Evolutionary conservation across 2,113 vertebrate genomes (phyloP), one percentile per base, ranked within the genome.

Genomic region (Chamaetylas fuelleborni): DNA sequence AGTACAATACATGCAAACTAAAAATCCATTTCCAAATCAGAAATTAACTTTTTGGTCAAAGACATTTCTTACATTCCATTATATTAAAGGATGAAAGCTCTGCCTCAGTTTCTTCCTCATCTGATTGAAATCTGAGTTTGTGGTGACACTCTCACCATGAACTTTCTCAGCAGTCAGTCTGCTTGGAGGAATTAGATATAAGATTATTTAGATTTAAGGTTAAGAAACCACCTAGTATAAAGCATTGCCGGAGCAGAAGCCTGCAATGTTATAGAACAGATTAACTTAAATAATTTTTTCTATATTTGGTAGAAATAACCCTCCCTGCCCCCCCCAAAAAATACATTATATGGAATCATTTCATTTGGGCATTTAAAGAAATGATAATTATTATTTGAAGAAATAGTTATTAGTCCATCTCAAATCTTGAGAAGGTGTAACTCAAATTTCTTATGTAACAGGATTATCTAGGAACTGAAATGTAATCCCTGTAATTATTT

Each of bases 401-500:
- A 81, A 92, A 73, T 66, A 20, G 36, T n/a, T 94, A 60, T 74
- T 85, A 88, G 36, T 86, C 54, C 16, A 42, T 91, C 84, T 76
- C 45, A 76, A 81, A 81, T 51, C 60, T 86, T 71, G 48, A 82
- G 12, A 82, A 73, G 25, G 28, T 94, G 31, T 71, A 79, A 78
- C 47, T 77, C 56, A 88, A 84, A 61, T 87, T 91, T 88, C 23
- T 83, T 86, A 48, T 38, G 48, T 81, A 92, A 91, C 69, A 64
- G 57, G 81, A 91, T 92, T 91, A 71, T 40, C 65, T 79, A 71
- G 54, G 33, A 53, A 72, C 45, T 48, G 51, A 90, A 90, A 83
- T 73, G 25, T 93, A 90, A 93, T 86, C 58, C 40, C 50, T 79
- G 1, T 93, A 73, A 91, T 90, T 86, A 93, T 94, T 95, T 92